Conservation (phyloP, 2,113 vertebrate genomes). For the Callipepla squamata region DNA sequence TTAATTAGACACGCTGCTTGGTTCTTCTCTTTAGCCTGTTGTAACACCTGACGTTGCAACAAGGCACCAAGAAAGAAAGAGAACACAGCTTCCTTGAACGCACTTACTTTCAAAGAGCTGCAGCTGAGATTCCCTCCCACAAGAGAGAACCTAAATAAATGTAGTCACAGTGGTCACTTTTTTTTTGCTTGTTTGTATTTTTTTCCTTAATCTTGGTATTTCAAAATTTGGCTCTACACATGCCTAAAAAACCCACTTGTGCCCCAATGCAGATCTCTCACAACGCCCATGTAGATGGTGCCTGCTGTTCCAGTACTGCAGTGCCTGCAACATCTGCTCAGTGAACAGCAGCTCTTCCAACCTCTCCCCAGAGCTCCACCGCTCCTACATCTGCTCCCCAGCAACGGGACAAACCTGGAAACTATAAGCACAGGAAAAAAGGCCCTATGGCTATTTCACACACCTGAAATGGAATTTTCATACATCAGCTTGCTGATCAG, state of each 20-base stretch:
- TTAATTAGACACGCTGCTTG: background rate
- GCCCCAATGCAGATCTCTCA: background rate
- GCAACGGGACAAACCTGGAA: background rate
- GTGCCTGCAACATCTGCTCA: background rate
- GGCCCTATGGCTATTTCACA: background rate
- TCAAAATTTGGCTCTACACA: background rate
- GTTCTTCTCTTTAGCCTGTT: background rate
- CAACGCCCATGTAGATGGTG: background rate
- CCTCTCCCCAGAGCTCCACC: background rate
- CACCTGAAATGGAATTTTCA: conserved; percentile 90
- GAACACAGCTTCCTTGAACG: background rate
- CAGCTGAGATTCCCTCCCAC: background rate
- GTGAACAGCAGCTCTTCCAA: background rate
- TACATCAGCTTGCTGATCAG: conserved; percentile 91
- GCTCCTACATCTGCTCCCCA: background rate
- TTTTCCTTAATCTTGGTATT: background rate
- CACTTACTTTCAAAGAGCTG: background rate
- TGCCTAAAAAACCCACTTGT: background rate
- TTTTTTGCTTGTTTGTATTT: background rate
- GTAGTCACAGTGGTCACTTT: background rate
- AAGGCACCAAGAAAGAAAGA: background rate
- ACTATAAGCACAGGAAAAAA: background rate
- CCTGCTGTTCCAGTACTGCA: background rate
- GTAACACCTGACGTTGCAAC: background rate
- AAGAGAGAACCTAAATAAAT: background rate